Evolutionary conservation across 1,140 invertebrate species (phyloP).

Genomic region (Drosophila dunni): DNA sequence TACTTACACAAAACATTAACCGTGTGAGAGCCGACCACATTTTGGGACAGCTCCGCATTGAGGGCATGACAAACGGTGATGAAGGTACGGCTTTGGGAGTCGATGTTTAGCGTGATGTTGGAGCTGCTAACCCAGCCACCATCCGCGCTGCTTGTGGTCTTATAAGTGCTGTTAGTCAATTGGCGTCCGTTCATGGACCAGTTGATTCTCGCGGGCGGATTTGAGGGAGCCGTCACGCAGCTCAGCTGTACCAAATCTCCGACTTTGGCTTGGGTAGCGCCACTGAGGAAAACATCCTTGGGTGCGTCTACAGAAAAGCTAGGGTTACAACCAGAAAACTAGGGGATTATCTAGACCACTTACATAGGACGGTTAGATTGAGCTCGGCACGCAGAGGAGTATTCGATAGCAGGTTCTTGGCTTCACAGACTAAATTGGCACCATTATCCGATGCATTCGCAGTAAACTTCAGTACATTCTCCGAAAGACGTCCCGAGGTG

Average conservation of each 20-base stretch:
- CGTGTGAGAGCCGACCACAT: constrained; percentile 93
- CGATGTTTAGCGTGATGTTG: constrained; percentile 92
- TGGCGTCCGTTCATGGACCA: constrained; percentile 93
- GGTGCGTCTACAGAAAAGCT: constrained; percentile 90
- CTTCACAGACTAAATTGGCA: constrained; percentile 95
- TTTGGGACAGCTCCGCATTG: constrained; percentile 93
- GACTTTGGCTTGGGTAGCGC: constrained; percentile 92
- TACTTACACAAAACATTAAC: constrained; percentile 97
- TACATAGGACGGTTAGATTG: constrained; percentile 95
- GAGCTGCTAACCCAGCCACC: constrained; percentile 96
- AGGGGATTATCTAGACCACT: constrained; percentile 85
- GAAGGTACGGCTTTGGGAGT: constrained; percentile 89
- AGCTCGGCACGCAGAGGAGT: constrained; percentile 92
- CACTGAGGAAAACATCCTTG: constrained; percentile 92
- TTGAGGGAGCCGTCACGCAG: constrained; percentile 95
- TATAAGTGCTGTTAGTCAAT: constrained; percentile 88
- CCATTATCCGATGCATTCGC: constrained; percentile 96
- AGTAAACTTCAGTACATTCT: constrained; percentile 93
- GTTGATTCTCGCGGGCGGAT: constrained; percentile 95
- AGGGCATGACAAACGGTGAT: constrained; percentile 94
- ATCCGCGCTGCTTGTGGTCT: constrained; percentile 87
- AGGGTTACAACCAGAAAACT: background rate
- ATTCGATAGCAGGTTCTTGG: constrained; percentile 94
- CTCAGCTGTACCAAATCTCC: constrained; percentile 93
- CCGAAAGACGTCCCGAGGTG: constrained; percentile 91